Evolutionary conservation across 2,797 vertebrate species (phyloP), one percentile per base, ranked within the genome.

Genomic region (Aeoliscus strigatus): DNA sequence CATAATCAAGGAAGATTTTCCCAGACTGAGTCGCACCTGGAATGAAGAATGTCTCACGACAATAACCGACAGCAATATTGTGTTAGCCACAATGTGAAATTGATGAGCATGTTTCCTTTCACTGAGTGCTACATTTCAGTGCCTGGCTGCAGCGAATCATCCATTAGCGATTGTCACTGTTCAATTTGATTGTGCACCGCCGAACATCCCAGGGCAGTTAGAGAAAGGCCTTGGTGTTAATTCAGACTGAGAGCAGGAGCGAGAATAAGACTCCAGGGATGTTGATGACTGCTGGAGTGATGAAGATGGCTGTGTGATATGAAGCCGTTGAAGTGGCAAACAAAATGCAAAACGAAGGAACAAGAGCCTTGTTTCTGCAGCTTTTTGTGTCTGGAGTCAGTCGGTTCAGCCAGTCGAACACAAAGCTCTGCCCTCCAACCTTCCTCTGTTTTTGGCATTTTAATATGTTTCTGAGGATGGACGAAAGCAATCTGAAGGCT

Each of bases 61-160:
- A 82, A 84, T 77, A 84, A 79, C 79, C 75, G 60, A 64, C 66
- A 74, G 81, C 83, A 82, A 78, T 80, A 82, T 83, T 86, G 76
- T 82, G 82, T 83, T 84, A 83, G 82, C 78, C 68, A 59, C 77
- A 72, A 75, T 81, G 81, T 80, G 77, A 82, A 86, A 87, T 85
- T 83, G 85, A 87, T 87, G 83, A 84, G 80, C 70, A 68, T 79
- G 79, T 83, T 84, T 83, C 74, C 77, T 81, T 84, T 82, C 82
- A 81, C 79, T 75, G 83, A 84, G 78, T 72, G 72, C 68, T 66
- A 72, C 76, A 83, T 87, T 82, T 82, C 62, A 66, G 60, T 66
- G 75, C 73, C 78, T 73, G 76, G 66, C 70, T 70, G 68, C 72
- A 54, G 70, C 70, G 67, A 79, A 82, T 80, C 79, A 73, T 75